These are phyloP conservation scores for Mythimna pallens DNA, from an alignment of 2,888 invertebrate species.

Conservation along the genomic window DNA sequence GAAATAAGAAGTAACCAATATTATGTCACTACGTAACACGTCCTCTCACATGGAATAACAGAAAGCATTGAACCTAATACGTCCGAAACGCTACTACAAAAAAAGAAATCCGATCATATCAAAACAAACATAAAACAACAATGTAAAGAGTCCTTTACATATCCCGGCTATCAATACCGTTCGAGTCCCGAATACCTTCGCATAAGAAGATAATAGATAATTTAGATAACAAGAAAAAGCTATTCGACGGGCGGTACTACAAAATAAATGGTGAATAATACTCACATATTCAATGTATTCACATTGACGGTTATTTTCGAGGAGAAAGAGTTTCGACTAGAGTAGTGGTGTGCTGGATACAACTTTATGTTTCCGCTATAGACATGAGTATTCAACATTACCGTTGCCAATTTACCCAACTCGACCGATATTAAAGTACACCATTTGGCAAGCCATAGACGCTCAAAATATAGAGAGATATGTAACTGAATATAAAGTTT, in stretches of 20 bases:
- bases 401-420: conserved; percentile 79
- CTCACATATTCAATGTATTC: conserved; percentile 69
- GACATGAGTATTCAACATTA: conserved; percentile 68
- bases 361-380: conserved; percentile 77
- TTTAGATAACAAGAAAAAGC: conserved; percentile 85
- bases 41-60: conserved; percentile 33
- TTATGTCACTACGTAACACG: conserved; percentile 26
- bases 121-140: conserved; percentile 66
- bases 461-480: conserved; percentile 74
- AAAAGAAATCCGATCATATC: conserved; percentile 63
- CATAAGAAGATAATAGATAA: conserved; percentile 80
- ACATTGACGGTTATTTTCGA: conserved; percentile 50
- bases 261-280: conserved; percentile 79
- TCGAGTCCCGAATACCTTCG: conserved; percentile 69
- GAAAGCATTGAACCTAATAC: conserved; percentile 42
- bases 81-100: conserved; percentile 38
- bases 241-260: conserved; percentile 72
- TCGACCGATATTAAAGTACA: conserved; percentile 82
- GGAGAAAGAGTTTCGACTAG: conserved; percentile 37
- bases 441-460: conserved; percentile 84
- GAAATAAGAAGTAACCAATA: conserved; percentile 21
- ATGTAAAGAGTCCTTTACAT: conserved; percentile 68
- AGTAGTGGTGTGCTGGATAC: conserved; percentile 54
- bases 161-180: conserved; percentile 72
- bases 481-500: conserved; percentile 77